A percentile compares a stretch with the other conserved stretches of the same genome.
Evolutionary conservation across 2,113 vertebrate genomes (phyloP).

Genomic region (Crotalus helleri): DNA sequence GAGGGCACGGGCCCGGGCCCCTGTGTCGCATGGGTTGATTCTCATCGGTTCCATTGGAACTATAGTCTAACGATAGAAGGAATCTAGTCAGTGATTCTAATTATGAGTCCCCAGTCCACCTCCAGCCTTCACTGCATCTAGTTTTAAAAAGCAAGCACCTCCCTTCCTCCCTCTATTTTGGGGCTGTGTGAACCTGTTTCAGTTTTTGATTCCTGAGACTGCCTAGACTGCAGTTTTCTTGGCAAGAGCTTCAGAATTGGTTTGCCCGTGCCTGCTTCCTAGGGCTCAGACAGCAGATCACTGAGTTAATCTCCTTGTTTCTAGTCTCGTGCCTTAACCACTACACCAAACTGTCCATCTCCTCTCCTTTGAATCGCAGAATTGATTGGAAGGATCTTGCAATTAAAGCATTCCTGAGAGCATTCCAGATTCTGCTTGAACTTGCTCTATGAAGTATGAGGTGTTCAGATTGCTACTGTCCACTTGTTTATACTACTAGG

Average conservation of each 20-base stretch:
- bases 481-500: background rate
- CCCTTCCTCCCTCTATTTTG: background rate
- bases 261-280: background rate
- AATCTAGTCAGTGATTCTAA: background rate
- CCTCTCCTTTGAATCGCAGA: background rate
- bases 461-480: background rate
- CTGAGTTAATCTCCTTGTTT: background rate
- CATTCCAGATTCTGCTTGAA: background rate
- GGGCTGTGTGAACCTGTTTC: background rate
- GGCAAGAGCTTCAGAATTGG: background rate
- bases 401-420: background rate
- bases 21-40: rapidly evolving
- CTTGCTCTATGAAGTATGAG: background rate
- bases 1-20: rapidly evolving
- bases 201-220: background rate
- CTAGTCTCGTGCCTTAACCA: background rate
- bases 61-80: conserved; percentile 8
- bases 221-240: background rate
- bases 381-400: background rate
- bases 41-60: background rate
- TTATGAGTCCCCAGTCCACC: background rate
- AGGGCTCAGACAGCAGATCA: background rate
- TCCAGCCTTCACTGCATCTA: background rate
- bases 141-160: background rate
- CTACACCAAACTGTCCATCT: background rate